These are phyloP conservation scores for Neuroterus valhalla DNA, from an alignment of 1,140 invertebrate species.

Conservation along the genomic window DNA sequence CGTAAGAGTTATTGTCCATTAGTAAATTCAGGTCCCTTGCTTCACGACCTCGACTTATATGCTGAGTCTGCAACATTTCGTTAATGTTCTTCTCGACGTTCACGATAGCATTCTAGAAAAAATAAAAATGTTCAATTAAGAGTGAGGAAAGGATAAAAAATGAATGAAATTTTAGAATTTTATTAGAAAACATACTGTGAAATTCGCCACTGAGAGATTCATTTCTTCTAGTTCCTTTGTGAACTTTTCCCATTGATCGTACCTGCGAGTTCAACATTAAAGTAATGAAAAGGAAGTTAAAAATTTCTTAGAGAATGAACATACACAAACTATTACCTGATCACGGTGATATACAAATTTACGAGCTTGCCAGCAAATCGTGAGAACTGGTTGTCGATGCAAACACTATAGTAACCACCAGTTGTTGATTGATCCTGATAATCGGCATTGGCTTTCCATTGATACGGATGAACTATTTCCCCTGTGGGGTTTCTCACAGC, in stretches of 20 bases:
- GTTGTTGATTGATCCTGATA: slow-evolving; percentile 88
- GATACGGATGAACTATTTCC: slow-evolving; percentile 90
- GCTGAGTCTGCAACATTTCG: slow-evolving; percentile 88
- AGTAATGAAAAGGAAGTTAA: slow-evolving; percentile 4
- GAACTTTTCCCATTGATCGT: slow-evolving; percentile 95
- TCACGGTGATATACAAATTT: slow-evolving; percentile 94
- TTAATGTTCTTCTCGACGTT: slow-evolving; percentile 90
- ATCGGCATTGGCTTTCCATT: slow-evolving; percentile 90
- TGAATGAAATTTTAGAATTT: neutral
- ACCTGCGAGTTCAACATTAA: slow-evolving; percentile 69
- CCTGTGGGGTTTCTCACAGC: slow-evolving; percentile 90
- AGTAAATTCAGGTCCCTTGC: slow-evolving; percentile 88
- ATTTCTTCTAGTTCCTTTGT: slow-evolving; percentile 91
- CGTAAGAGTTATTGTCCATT: slow-evolving; percentile 88
- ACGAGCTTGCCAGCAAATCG: slow-evolving; percentile 93
- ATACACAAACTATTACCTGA: slow-evolving; percentile 77
- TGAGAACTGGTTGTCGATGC: slow-evolving; percentile 96
- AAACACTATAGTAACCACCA: slow-evolving; percentile 94
- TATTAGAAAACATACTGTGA: slow-evolving; percentile 81
- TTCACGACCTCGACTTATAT: slow-evolving; percentile 85
- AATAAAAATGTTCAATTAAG: no score
- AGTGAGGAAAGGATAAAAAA: neutral
- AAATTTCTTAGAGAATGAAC: slow-evolving; percentile 1
- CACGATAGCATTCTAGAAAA: slow-evolving; percentile 81
- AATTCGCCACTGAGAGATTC: slow-evolving; percentile 92